Base-by-base conservation (phyloP, 2,888 invertebrate species). In the Gymnocheta viridis region DNA sequence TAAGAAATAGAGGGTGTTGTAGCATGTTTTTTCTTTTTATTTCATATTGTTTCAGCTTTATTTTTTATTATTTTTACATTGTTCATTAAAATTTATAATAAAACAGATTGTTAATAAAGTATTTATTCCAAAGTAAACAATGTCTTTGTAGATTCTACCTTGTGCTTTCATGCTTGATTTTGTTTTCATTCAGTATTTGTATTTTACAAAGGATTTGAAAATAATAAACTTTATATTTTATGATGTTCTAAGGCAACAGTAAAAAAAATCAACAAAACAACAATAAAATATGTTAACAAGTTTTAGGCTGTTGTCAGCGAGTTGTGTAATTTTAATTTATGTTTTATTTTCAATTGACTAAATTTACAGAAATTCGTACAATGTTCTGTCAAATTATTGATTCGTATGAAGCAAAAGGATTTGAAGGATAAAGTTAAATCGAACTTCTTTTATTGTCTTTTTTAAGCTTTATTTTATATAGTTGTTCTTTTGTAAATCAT, bases 51-150 rank as follows among this genome's bases (percentile, higher is more conserved):
- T 22, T 12, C 47, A n/a, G n/a, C 4, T 29, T 17, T 10, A 51
- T 51, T 22, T 27, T 51, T 2, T 72, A 64, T 41, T 29, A 54
- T 64, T 74, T 64, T 74, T 54, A 54, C 17, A 54, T 54, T 32
- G 22, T 64, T 74, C 54, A 74, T 64, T 64, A 64, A 64, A 74
- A 29, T 64, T 17, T 41, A 29, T 38, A 64, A 19, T 35, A 72
- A 44, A 58, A 38, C 29, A 51, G 14, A 54, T 44, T 29, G 35
- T 44, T 49, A 32, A 62, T 27, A 62, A 27, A 32, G n/a, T 64
- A 44, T 44, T 74, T 74, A 29, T 44, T 64, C 10, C 32, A 64
- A 64, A 64, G 49, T 19, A 64, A 62, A 74, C 74, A 74, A 54
- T 74, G 27, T 74, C n/a, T 51, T 47, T 44, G 7, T 24, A 17